Evolutionary conservation across 2,797 vertebrate species (phyloP), one percentile per base, ranked within the genome.

Genomic region (Bryconaethiops microstoma): DNA sequence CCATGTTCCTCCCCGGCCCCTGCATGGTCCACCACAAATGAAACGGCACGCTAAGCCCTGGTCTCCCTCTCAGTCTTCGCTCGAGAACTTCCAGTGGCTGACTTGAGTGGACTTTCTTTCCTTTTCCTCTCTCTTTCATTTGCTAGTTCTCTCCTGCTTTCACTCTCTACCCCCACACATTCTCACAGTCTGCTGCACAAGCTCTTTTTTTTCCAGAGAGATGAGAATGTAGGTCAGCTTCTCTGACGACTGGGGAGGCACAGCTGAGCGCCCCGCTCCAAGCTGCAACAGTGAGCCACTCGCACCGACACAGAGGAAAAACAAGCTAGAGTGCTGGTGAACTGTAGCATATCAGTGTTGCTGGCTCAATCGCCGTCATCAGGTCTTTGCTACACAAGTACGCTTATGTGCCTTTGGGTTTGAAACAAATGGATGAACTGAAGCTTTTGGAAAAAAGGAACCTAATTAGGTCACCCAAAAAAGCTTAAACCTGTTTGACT

Each of bases 191-290:
- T 87, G 88, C 90, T 88, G 89, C 91, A 89, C 84, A 83, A 86
- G 85, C 81, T 80, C 77, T 82, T 82, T 78, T 73, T 80, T 79
- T 84, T 78, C 85, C 76, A 86, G 83, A 82, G 84, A 87, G 85
- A 89, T 70, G 80, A 88, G 82, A 91, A 92, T 91, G 90, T 92
- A 90, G 90, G 91, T 90, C 92, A 90, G 80, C 81, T 83, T 65
- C 87, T 90, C 84, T 86, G 88, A 91, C 82, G 85, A 88, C 84
- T 87, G 86, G 83, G 73, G 86, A 89, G 87, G 89, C 84, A 85
- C 85, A 83, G 79, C 84, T 82, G 82, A 90, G 84, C 52, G 74
- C 69, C 74, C 52, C 39, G 72, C 84, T 83, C 83, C 72, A 68
- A 9, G 75, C 79, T 76, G 76, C 50, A 40, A 59, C 79, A 73